Percentiles rank a stretch among this genome's conserved stretches.
These are phyloP conservation scores for Carduelis carduelis DNA, from an alignment of 2,797 vertebrate species.

Conservation along the genomic window DNA sequence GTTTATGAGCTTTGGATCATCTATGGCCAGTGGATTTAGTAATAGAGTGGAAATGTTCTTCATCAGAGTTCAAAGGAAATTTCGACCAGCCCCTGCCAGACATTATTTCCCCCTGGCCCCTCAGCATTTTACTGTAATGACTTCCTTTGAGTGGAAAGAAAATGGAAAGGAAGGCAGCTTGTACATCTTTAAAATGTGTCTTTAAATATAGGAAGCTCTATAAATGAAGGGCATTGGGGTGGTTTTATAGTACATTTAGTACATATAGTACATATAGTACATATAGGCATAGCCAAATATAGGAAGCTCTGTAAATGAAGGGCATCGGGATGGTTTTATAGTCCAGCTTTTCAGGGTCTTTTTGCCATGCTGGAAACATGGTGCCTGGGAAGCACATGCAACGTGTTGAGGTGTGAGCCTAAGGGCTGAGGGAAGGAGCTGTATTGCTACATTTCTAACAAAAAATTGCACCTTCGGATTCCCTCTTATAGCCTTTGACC, in stretches of 20 bases:
- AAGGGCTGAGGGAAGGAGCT: neutral
- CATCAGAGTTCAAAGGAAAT: conserved; percentile 53
- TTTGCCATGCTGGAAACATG: neutral
- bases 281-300: neutral
- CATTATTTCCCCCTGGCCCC: neutral
- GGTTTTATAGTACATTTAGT: neutral
- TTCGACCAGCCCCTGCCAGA: conserved; percentile 18
- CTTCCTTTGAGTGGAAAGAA: conserved; percentile 62
- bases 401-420: neutral
- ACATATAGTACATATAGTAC: too few relatives aligned
- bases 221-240: neutral
- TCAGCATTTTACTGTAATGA: conserved; percentile 29
- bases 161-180: conserved; percentile 40
- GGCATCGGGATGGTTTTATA: neutral
- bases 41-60: conserved; percentile 57
- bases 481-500: neutral
- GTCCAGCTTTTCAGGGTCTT: neutral
- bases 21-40: conserved; percentile 42
- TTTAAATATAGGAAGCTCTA: neutral
- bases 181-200: conserved; percentile 58
- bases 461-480: neutral
- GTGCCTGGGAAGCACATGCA: neutral
- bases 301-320: neutral
- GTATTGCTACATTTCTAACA: neutral
- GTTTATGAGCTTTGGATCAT: conserved; percentile 58